Evolutionary conservation across 23 tunicate species (phyloP), one percentile per base, ranked within the genome.

Genomic region (Ciona savignyi): DNA sequence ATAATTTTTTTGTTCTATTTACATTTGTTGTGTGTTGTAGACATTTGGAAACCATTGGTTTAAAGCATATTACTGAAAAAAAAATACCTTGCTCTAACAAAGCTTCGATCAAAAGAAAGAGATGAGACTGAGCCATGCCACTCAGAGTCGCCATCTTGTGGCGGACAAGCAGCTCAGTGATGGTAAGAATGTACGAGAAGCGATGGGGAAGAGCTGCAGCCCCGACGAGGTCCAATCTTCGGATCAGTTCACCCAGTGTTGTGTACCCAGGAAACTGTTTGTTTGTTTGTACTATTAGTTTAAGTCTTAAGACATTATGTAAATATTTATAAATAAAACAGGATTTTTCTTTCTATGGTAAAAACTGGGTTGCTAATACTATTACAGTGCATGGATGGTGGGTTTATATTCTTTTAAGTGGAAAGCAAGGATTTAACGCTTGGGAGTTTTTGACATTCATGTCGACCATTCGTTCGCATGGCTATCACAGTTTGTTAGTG

Each of bases 191-290:
- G 49, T 90, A 90, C 22, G 82, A 85, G 66, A 90, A 90, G 23
- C 97, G 66, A 66, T 78, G 64, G 22, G 77, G 48, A 22, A 87
- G 68, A 20, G 33, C 22, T 28, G 83, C 85, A 70, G 85, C 83
- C 3, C 78, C 78, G 19, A 85, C 75, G 22, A 90, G 69, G 66
- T 83, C 77, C n/a, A 90, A 73, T 2, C 97, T 70, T 30, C 97
- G 74, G 35, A 90, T 51, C 51, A 84, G 56, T 71, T 90, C 97
- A n/a, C 97, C 97, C 28, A 83, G 77, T 1, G 97, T 83, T 4
- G 97, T 65, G 34, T 90, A 90, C 19, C 97, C 97, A 51, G 83
- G 97, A 3, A 75, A 30, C 97, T 90, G 35, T 3, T 79, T 22
- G 48, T 23, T n/a, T 0, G 67, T 27, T 2, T 28, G 23, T 20